These are phyloP conservation scores for Grammomys dolichurus DNA, from an alignment of 2,113 vertebrate genomes.

Conservation along the genomic window DNA sequence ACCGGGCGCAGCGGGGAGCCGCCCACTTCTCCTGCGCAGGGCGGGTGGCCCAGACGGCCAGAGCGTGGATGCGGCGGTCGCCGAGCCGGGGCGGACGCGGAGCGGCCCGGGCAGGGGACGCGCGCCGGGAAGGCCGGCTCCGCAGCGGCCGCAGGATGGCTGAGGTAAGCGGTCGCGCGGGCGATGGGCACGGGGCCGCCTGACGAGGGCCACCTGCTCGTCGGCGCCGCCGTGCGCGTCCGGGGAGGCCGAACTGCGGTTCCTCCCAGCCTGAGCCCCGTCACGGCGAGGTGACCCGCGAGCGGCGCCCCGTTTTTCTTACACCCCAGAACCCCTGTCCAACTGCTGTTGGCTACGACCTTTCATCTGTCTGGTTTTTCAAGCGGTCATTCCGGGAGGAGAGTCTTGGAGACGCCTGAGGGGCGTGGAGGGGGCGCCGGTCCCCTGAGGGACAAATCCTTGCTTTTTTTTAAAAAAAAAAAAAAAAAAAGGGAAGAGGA, in stretches of 20 bases:
- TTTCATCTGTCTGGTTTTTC: neutral
- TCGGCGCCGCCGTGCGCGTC: neutral
- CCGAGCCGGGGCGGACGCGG: slow-evolving; percentile 90
- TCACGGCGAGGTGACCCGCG: neutral
- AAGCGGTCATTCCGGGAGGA: neutral
- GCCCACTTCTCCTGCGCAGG: slow-evolving; percentile 65
- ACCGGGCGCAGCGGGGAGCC: slow-evolving; percentile 53
- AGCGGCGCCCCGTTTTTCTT: neutral
- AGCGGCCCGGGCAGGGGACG: slow-evolving; percentile 91
- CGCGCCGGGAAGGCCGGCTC: slow-evolving; percentile 89
- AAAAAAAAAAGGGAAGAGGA: rapidly evolving
- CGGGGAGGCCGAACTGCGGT: neutral
- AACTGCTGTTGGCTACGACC: neutral
- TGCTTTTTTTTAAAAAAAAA: neutral
- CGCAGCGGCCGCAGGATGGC: slow-evolving; percentile 94
- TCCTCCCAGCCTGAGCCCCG: too few relatives aligned
- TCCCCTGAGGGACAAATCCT: neutral
- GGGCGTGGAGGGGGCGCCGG: neutral
- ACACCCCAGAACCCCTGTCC: neutral
- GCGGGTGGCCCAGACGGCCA: slow-evolving; percentile 59
- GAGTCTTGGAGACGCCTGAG: neutral
- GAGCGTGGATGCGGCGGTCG: slow-evolving; percentile 80
- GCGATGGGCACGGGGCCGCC: neutral
- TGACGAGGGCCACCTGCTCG: neutral
- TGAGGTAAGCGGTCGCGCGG: slow-evolving; percentile 92